Evolutionary conservation across 1,140 invertebrate species (phyloP).

Genomic region (Mya arenaria): DNA sequence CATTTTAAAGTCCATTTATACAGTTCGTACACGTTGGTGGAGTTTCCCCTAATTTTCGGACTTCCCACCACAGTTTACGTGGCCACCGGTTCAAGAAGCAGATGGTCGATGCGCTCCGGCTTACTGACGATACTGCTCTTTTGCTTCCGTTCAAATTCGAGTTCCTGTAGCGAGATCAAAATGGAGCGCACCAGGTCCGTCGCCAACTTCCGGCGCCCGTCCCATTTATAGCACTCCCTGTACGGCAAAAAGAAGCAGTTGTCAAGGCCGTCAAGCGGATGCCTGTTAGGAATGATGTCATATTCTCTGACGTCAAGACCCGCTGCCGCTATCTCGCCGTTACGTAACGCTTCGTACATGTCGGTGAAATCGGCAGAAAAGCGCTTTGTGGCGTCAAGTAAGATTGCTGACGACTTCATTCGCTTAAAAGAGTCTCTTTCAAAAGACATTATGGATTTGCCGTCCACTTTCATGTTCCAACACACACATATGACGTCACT

Average conservation of each 20-base stretch:
- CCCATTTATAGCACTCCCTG: constrained; percentile 50
- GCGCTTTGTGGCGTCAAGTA: constrained; percentile 74
- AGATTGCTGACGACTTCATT: constrained; percentile 80
- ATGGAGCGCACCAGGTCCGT: constrained; percentile 16
- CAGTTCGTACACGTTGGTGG: too few species aligned
- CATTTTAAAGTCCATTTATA: too few species aligned
- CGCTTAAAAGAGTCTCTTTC: constrained; percentile 70
- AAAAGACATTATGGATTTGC: constrained; percentile 65
- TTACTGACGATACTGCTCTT: neutral
- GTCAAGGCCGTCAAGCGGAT: constrained; percentile 25
- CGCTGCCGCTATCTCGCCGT: constrained; percentile 65
- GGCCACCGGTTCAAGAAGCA: too few species aligned
- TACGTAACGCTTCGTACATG: constrained; percentile 76
- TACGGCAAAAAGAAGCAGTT: constrained; percentile 52
- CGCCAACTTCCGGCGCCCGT: constrained; percentile 37
- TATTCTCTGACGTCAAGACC: constrained; percentile 67
- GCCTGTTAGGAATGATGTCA: constrained; percentile 50
- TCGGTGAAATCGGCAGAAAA: constrained; percentile 68
- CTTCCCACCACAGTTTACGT: too few species aligned
- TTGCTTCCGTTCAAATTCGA: constrained; percentile 16
- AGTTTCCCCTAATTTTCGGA: too few species aligned
- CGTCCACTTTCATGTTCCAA: constrained; percentile 40
- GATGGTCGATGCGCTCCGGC: neutral
- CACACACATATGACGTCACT: constrained; percentile 78
- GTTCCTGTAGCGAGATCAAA: constrained; percentile 20